Evolutionary conservation across 2,888 invertebrate genomes (phyloP).

Genomic region (Colletes collaris): DNA sequence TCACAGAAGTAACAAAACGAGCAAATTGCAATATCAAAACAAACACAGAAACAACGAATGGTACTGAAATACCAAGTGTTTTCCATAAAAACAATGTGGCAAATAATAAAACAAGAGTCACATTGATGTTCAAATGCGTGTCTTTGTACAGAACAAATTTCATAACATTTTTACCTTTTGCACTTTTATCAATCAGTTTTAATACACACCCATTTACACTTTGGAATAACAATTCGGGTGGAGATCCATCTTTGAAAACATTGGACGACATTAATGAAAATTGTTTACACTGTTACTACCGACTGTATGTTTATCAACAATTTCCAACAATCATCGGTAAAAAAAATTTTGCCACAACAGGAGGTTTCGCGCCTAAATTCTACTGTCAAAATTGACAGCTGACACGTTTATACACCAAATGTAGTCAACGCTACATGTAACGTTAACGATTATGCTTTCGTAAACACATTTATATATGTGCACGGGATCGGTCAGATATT

Average conservation of each 20-base stretch:
- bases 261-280: slow-evolving; percentile 66
- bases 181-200: slow-evolving; percentile 52
- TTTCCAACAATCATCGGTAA: not conserved
- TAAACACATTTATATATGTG: not conserved
- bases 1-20: slow-evolving; percentile 64
- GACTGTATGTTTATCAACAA: not conserved
- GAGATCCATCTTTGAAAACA: slow-evolving; percentile 22
- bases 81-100: slow-evolving; percentile 60
- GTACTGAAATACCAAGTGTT: slow-evolving; percentile 41
- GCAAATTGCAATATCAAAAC: slow-evolving; percentile 65
- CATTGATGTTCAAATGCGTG: slow-evolving; percentile 47
- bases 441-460: not conserved
- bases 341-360: not conserved
- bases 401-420: not conserved
- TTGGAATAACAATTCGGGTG: slow-evolving; percentile 53
- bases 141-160: slow-evolving; percentile 68
- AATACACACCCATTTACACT: slow-evolving; percentile 63
- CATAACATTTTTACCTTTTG: slow-evolving; percentile 64
- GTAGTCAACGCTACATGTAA: not conserved
- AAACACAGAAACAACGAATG: slow-evolving; percentile 45
- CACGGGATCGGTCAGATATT: too few species aligned
- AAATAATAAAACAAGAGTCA: slow-evolving; percentile 60
- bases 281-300: slow-evolving; percentile 3
- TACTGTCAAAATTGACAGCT: slow-evolving; percentile 26
- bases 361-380: not conserved